Conservation (phyloP, 2,888 invertebrate species). For the Apodemia mormo region DNA sequence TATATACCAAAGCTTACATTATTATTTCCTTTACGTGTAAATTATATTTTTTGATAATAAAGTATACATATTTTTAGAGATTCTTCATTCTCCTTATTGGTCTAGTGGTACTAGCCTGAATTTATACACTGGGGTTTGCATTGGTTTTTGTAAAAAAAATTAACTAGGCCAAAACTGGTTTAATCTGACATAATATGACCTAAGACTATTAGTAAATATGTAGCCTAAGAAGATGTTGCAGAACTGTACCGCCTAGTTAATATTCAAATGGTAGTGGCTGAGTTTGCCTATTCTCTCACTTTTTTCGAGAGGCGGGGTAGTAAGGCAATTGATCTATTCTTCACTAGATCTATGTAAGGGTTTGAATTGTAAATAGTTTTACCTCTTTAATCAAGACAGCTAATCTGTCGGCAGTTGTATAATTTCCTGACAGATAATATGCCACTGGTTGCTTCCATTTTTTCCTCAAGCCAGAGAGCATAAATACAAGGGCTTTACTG, state of each 20-base stretch:
- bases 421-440: background rate
- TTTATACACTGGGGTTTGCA: no score
- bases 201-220: background rate
- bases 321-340: background rate
- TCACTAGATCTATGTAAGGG: background rate
- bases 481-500: slow-evolving; percentile 30
- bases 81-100: no score
- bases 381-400: background rate
- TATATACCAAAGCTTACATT: no score
- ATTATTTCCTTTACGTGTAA: no score
- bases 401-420: background rate
- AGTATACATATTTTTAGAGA: no score
- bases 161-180: background rate
- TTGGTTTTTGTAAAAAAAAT: no score
- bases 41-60: no score
- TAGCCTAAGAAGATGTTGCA: no score
- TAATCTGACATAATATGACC: background rate
- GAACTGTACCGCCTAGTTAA: background rate
- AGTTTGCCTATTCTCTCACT: background rate
- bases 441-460: slow-evolving; percentile 18
- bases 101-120: no score
- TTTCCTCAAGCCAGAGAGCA: slow-evolving; percentile 29
- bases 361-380: background rate
- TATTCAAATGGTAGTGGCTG: background rate
- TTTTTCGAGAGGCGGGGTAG: background rate